phyloP scores from a whole-genome alignment of 1,140 invertebrate species.

The Galleria mellonella region DNA sequence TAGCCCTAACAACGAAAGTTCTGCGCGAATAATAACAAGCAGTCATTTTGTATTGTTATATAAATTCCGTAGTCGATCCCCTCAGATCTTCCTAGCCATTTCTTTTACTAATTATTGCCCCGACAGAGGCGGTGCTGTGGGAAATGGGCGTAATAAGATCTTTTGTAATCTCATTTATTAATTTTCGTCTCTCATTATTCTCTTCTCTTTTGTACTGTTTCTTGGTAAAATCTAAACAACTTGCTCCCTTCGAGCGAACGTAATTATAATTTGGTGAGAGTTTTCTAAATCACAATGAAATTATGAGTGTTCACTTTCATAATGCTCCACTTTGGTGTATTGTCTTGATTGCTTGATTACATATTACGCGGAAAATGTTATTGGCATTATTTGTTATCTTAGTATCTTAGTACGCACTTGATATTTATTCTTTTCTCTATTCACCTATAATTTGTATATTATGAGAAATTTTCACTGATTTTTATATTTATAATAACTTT shows the following conservation, averaged over 20 bases:
- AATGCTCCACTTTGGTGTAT: too few species aligned
- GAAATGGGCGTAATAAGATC: conserved; percentile 49
- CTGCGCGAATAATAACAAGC: neutral
- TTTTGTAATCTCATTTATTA: conserved; percentile 58
- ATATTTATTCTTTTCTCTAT: too few species aligned
- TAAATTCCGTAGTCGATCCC: conserved; percentile 18
- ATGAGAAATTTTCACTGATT: too few species aligned
- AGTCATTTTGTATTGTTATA: conserved; percentile 13
- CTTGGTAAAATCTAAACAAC: conserved; percentile 13
- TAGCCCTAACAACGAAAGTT: too few species aligned
- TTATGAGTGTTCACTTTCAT: neutral
- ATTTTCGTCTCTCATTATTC: conserved; percentile 55
- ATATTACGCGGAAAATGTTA: too few species aligned
- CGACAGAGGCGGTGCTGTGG: conserved; percentile 28
- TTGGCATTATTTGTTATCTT: too few species aligned
- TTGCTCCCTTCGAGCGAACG: conserved; percentile 1
- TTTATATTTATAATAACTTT: too few species aligned
- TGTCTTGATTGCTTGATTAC: too few species aligned
- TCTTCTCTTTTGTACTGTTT: conserved; percentile 8
- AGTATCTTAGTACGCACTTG: too few species aligned
- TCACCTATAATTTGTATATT: too few species aligned
- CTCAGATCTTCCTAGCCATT: conserved; percentile 28
- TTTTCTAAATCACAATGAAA: conserved; percentile 13
- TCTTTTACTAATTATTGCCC: conserved; percentile 41
- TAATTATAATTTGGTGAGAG: conserved; percentile 13